Percentiles rank a stretch among this genome's conserved stretches.
Conservation (phyloP, 2,888 invertebrate genomes). For the Diarsia dahlii region DNA sequence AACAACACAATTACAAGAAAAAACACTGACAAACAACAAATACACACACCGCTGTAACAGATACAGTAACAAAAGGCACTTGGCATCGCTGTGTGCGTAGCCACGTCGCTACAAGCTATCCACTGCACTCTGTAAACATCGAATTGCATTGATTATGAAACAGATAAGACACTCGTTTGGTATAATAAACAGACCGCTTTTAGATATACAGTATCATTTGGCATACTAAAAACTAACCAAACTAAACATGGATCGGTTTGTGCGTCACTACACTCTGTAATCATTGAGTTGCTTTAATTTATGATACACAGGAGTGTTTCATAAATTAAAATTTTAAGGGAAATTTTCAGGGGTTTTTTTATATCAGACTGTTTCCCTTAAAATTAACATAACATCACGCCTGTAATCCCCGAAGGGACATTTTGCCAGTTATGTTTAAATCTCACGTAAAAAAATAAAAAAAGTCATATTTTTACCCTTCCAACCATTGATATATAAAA, state of each 20-base stretch:
- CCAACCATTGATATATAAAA: too few relatives aligned
- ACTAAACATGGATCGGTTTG: conserved; percentile 64
- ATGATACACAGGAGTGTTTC: too few relatives aligned
- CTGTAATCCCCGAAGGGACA: too few relatives aligned
- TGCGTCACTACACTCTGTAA: conserved; percentile 67
- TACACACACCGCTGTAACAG: conserved; percentile 57
- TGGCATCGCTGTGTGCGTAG: conserved; percentile 67
- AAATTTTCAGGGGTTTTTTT: too few relatives aligned
- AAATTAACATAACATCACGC: too few relatives aligned
- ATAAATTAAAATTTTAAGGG: too few relatives aligned
- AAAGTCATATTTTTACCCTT: too few relatives aligned
- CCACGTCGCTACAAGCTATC: conserved; percentile 65
- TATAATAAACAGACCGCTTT: conserved; percentile 25
- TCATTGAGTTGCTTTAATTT: conserved; percentile 65
- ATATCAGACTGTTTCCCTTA: too few relatives aligned
- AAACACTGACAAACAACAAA: neutral
- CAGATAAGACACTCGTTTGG: conserved; percentile 60
- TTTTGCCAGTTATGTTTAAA: too few relatives aligned
- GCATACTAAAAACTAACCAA: too few relatives aligned
- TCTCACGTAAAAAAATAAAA: too few relatives aligned
- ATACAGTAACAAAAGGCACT: conserved; percentile 64
- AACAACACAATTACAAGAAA: neutral
- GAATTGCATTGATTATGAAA: conserved; percentile 59
- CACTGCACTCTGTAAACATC: conserved; percentile 68
- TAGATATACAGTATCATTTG: conserved; percentile 73